phyloP scores from a whole-genome alignment of 2,888 invertebrate genomes.

The Physocephala rufipes region DNA sequence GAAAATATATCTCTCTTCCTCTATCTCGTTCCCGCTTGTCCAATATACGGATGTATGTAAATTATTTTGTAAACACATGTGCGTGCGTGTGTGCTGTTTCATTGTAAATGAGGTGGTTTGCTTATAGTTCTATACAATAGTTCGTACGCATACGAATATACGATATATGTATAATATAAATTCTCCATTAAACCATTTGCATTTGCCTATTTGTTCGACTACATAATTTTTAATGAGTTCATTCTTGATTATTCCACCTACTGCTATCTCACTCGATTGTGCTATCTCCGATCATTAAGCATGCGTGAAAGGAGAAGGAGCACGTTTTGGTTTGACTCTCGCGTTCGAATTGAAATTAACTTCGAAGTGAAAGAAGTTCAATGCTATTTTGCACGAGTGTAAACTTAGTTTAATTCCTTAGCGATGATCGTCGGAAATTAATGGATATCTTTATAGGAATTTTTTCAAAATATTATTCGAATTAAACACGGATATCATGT shows the following conservation, averaged over 20 bases:
- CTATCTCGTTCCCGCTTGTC: neutral
- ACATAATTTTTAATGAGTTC: constrained; percentile 50
- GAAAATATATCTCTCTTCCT: too few species aligned
- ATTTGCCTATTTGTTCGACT: constrained; percentile 42
- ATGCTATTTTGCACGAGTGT: too few species aligned
- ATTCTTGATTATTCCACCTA: constrained; percentile 55
- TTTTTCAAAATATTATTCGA: constrained; percentile 54
- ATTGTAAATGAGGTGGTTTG: neutral
- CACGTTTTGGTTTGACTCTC: too few species aligned
- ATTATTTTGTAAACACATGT: neutral
- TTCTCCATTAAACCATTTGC: constrained; percentile 27
- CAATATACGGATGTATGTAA: neutral
- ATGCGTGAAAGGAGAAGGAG: too few species aligned
- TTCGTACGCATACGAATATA: constrained; percentile 7
- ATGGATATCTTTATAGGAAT: too few species aligned
- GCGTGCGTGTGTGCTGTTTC: neutral
- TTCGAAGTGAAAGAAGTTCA: too few species aligned
- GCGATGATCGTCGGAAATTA: constrained; percentile 60
- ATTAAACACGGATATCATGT: too few species aligned
- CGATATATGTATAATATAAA: constrained; percentile 21
- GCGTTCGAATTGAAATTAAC: too few species aligned
- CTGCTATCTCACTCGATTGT: constrained; percentile 61
- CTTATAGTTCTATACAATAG: neutral
- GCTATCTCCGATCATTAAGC: too few species aligned
- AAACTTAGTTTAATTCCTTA: neutral